phyloP scores from a whole-genome alignment of 2,113 vertebrate genomes.

The Poeciliopsis prolifica region DNA sequence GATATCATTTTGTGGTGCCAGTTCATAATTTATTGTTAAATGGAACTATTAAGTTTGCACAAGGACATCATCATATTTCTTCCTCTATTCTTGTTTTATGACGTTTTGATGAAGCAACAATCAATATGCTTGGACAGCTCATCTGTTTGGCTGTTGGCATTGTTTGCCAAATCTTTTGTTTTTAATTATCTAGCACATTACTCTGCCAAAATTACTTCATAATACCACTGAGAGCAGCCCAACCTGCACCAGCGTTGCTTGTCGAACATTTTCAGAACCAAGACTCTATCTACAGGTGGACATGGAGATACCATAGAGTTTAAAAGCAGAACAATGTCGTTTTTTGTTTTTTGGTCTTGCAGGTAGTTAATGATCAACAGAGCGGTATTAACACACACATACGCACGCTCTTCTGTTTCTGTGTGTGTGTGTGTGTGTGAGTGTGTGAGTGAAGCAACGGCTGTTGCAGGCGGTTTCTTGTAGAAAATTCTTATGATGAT shows the following conservation, averaged over 20 bases:
- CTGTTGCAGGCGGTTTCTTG: conserved; percentile 36
- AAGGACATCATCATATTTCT: not conserved
- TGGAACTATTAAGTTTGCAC: not conserved
- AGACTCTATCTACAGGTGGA: conserved; percentile 16
- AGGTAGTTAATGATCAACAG: conserved; percentile 75
- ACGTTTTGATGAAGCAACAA: not conserved
- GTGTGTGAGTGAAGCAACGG: conserved; percentile 34
- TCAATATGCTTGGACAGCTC: not conserved
- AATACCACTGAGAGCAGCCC: not conserved
- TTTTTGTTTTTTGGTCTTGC: conserved; percentile 48
- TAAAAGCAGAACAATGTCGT: conserved; percentile 69
- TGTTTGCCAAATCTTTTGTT: not conserved
- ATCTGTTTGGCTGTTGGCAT: not conserved
- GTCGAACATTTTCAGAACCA: too few species aligned
- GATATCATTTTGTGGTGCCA: too few species aligned
- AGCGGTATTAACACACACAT: conserved; percentile 53
- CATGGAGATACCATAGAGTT: conserved; percentile 64
- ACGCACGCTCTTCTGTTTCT: not conserved
- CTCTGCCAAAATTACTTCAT: not conserved
- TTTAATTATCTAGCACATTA: not conserved
- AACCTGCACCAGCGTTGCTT: not conserved
- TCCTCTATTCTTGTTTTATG: not conserved
- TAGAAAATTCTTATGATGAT: conserved; percentile 72
- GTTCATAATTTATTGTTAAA: not conserved
- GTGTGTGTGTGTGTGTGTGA: not conserved